Conservation (phyloP, 1,140 invertebrate species). For the Drosophila melanica region DNA sequence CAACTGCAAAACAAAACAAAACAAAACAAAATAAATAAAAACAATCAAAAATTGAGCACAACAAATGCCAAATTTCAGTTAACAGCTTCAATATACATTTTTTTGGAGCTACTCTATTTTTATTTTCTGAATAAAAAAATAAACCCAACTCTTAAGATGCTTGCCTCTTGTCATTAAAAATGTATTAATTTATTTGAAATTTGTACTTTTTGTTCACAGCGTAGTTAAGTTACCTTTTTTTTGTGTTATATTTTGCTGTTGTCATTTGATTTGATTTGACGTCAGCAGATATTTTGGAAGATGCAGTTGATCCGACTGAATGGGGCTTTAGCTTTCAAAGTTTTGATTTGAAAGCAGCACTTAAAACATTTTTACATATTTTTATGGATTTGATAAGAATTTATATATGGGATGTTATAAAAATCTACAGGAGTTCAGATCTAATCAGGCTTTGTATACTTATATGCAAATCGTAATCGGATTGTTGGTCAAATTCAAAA, state of each 20-base stretch:
- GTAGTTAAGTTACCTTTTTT: not conserved
- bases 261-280: conserved; percentile 50
- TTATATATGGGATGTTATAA: not conserved
- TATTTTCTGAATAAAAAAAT: too few species aligned
- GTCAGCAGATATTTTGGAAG: conserved; percentile 52
- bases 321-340: conserved; percentile 39
- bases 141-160: conserved; percentile 3
- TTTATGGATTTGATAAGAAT: not conserved
- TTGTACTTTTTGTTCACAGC: conserved; percentile 34
- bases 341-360: conserved; percentile 18
- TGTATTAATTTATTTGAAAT: conserved; percentile 69
- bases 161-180: conserved; percentile 67
- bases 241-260: not conserved
- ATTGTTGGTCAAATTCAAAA: too few species aligned
- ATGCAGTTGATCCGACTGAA: conserved; percentile 4
- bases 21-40: conserved; percentile 84
- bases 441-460: not conserved
- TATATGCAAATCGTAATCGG: too few species aligned
- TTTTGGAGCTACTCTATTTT: conserved; percentile 5
- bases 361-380: conserved; percentile 15
- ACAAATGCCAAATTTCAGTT: conserved; percentile 25
- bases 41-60: conserved; percentile 27
- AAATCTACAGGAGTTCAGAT: not conserved
- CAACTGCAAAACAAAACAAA: conserved; percentile 89
- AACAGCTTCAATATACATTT: conserved; percentile 15